Base-by-base conservation (phyloP, 2,888 invertebrate species). In the Sepioteuthis lessoniana region DNA sequence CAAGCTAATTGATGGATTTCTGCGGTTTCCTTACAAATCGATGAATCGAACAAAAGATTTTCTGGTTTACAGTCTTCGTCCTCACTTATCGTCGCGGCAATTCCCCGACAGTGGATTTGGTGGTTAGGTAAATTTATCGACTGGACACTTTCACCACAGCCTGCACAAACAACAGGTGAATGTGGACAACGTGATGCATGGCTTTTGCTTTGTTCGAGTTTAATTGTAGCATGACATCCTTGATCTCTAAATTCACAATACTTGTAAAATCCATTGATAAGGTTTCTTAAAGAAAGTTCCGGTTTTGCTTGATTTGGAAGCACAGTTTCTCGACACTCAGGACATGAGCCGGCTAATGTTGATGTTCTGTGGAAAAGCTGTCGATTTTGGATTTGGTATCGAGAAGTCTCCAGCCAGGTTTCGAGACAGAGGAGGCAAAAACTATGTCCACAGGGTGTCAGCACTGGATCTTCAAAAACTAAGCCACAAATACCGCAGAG, bases 81-180 rank as follows among this genome's bases (percentile, higher is more conserved):
- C 37, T 96, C 96, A 21, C 94, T 93, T 37, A 96, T 93, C 0
- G 95, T 97, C 97, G 98, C 97, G 97, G 98, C 97, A 37, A 97
- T 96, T 25, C 95, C 96, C n/a, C 95, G 95, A 94, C 97, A 97
- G 31, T 95, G 93, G 90, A 96, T 95, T 94, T 97, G 97, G 94
- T 97, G 97, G 4, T 95, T 94, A 0, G 96, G 95, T 37, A 97
- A 95, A 90, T 96, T 96, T 37, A 95, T 95, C 46, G 96, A 94
- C 94, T 95, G 95, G 13, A 97, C 95, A 8, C 94, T 95, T 42
- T 94, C 94, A 37, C 94, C 95, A 94, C 97, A 97, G 0, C 96
- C 96, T 0, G 96, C 96, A 95, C 97, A 97, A n/a, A 95, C 94
- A 13, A 96, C 96, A 5, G 96, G 96, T 16, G 95, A 95, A 94